phyloP scores from a whole-genome alignment of 2,113 vertebrate genomes.

The Balaenoptera acutorostrata region DNA sequence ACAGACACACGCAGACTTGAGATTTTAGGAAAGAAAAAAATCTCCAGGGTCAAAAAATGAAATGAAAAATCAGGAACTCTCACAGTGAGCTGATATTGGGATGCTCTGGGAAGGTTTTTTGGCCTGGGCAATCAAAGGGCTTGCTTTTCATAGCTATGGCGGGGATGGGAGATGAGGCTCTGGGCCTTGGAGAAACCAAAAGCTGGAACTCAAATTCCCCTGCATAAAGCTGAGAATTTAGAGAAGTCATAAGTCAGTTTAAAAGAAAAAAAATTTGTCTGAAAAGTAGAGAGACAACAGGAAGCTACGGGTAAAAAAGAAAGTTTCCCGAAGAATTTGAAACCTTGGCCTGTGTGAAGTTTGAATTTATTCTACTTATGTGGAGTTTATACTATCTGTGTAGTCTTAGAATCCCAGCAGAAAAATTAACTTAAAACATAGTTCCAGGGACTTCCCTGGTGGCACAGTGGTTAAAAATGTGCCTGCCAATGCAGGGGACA shows the following conservation, averaged over 20 bases:
- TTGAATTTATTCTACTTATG: background rate
- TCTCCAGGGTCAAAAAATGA: constrained; percentile 11
- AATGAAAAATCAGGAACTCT: background rate
- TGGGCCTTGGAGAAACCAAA: background rate
- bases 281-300: background rate
- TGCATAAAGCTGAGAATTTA: background rate
- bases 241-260: background rate
- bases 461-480: too few relatives aligned
- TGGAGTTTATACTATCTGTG: background rate
- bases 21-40: constrained; percentile 20
- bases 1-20: background rate
- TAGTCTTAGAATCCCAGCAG: background rate
- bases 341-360: background rate
- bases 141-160: background rate
- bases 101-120: background rate
- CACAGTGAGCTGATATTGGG: background rate
- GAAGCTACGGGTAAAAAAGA: background rate
- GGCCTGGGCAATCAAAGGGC: background rate
- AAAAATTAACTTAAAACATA: constrained; percentile 42
- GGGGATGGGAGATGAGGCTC: background rate
- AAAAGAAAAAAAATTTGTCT: background rate
- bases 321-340: background rate
- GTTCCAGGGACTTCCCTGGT: background rate
- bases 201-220: background rate
- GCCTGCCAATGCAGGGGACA: too few relatives aligned